These are phyloP conservation scores for Dendrolimus houi DNA, from an alignment of 2,888 invertebrate species.

Conservation along the genomic window DNA sequence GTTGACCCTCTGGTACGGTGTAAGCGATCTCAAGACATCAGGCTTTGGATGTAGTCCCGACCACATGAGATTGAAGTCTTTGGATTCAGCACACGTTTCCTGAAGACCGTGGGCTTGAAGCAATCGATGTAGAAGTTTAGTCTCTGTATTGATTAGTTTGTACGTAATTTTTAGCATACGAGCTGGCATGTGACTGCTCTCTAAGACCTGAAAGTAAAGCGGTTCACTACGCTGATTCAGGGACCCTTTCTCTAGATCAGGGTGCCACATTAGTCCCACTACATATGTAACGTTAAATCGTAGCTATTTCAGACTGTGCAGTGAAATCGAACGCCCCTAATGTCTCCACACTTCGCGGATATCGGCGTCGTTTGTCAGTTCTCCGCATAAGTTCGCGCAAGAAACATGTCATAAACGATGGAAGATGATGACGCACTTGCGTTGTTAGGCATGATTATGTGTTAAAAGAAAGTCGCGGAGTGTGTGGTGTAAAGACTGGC, in stretches of 20 bases:
- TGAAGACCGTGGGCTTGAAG: conserved; percentile 86
- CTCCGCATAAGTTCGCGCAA: too few relatives aligned
- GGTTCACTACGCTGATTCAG: not conserved
- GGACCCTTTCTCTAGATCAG: not conserved
- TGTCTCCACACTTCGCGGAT: too few relatives aligned
- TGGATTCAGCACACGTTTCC: conserved; percentile 76
- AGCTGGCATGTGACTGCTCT: conserved; percentile 78
- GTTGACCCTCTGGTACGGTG: conserved; percentile 95
- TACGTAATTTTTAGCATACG: conserved; percentile 84
- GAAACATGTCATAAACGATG: too few relatives aligned
- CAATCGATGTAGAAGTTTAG: conserved; percentile 84
- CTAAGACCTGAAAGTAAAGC: conserved; percentile 41
- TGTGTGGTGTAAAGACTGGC: too few relatives aligned
- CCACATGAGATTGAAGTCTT: conserved; percentile 93
- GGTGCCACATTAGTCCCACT: too few relatives aligned
- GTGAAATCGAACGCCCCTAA: too few relatives aligned
- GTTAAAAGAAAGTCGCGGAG: too few relatives aligned
- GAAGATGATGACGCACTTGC: too few relatives aligned
- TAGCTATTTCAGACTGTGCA: too few relatives aligned
- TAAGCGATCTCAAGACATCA: conserved; percentile 86
- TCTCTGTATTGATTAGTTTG: conserved; percentile 88
- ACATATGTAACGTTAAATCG: too few relatives aligned
- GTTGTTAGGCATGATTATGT: too few relatives aligned
- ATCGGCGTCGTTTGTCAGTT: too few relatives aligned
- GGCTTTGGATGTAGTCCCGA: conserved; percentile 95